Evolutionary conservation across 2,113 vertebrate species (phyloP).

Genomic region (Podarcis muralis): DNA sequence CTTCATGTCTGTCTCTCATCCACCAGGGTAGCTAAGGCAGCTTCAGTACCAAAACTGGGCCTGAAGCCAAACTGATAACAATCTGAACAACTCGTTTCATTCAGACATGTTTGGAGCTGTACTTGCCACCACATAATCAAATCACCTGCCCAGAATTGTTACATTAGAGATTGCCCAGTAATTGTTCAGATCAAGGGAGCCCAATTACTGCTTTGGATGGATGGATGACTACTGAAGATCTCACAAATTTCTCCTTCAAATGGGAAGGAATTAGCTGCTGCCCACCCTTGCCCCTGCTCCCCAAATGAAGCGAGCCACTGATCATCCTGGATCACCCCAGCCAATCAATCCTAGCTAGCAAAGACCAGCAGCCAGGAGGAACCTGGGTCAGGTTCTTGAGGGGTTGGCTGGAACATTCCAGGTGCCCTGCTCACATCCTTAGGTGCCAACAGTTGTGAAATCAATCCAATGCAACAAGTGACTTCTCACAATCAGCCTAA

Average conservation of each 20-base stretch:
- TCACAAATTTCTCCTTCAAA: neutral
- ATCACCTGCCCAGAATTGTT: neutral
- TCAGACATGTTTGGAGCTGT: constrained; percentile 2
- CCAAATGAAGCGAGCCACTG: neutral
- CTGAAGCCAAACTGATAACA: neutral
- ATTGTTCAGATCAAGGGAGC: neutral
- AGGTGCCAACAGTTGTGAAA: neutral
- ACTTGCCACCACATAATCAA: neutral
- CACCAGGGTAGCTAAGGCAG: neutral
- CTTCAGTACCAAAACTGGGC: neutral
- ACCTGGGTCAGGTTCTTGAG: no score
- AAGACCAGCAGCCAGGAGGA: neutral
- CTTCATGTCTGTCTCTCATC: neutral
- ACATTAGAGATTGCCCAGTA: neutral
- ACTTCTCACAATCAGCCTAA: neutral
- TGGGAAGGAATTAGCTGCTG: neutral
- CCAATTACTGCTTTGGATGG: neutral
- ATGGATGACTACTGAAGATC: no score
- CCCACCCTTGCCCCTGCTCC: neutral
- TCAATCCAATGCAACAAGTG: neutral
- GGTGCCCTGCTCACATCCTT: neutral
- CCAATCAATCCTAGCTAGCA: neutral
- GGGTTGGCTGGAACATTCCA: neutral
- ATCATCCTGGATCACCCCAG: neutral
- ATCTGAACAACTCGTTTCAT: neutral